Conservation (phyloP, 2,888 invertebrate genomes). For the Augiades crinisus region DNA sequence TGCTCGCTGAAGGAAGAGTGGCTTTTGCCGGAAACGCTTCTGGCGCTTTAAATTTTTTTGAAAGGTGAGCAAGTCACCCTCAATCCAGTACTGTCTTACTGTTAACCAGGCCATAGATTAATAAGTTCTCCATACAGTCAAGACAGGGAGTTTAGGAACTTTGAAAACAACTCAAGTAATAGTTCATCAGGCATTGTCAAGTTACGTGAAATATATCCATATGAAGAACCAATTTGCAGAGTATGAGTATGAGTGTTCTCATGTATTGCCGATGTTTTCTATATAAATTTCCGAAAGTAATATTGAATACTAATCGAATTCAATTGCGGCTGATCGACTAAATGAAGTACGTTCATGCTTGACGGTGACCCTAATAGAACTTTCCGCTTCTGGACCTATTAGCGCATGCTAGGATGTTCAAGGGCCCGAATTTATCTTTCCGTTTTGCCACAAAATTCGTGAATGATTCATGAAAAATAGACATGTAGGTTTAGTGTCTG, state of each 20-base stretch:
- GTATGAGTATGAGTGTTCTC: neutral
- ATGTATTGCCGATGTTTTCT: neutral
- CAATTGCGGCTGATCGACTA: conserved; percentile 15
- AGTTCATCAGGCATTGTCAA: too few species aligned
- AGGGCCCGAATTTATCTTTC: conserved; percentile 13
- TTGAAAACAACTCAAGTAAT: too few species aligned
- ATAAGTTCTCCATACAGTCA: too few species aligned
- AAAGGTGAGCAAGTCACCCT: too few species aligned
- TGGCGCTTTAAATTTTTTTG: conserved; percentile 72
- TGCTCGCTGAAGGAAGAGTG: conserved; percentile 93
- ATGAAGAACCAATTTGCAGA: too few species aligned
- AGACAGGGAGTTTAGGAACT: too few species aligned
- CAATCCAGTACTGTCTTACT: too few species aligned
- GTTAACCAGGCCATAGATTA: too few species aligned
- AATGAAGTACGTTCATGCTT: conserved; percentile 2
- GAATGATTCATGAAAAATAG: too few species aligned
- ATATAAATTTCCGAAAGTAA: neutral
- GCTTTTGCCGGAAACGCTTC: conserved; percentile 89
- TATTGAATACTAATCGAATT: conserved; percentile 6
- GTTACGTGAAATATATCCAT: neutral
- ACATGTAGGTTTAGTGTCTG: too few species aligned
- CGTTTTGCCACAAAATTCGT: neutral
- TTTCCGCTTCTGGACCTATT: conserved; percentile 36
- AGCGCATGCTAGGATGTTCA: neutral
- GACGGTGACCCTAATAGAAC: conserved; percentile 45